phyloP scores from a whole-genome alignment of 1,140 invertebrate genomes.

The Aphaenogaster floridana region DNA sequence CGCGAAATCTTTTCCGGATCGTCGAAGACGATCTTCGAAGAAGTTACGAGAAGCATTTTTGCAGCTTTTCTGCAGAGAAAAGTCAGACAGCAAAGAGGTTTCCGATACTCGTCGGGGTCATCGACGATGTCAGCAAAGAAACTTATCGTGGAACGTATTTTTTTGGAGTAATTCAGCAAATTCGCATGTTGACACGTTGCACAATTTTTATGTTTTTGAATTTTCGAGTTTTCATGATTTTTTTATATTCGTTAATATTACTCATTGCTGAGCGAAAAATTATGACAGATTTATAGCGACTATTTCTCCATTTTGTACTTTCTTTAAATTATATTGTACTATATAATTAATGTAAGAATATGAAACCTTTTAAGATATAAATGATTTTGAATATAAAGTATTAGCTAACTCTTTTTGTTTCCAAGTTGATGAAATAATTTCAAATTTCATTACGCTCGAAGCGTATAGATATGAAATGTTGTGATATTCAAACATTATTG shows the following conservation, averaged over 20 bases:
- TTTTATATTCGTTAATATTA: neutral
- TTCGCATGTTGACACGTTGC: neutral
- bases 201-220: neutral
- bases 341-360: neutral
- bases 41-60: constrained; percentile 12
- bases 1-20: neutral
- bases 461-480: neutral
- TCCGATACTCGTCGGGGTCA: neutral
- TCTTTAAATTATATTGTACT: neutral
- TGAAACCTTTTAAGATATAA: neutral
- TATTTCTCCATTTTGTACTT: neutral
- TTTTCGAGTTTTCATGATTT: neutral
- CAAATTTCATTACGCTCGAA: neutral
- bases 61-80: constrained; percentile 7
- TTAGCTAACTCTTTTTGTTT: neutral
- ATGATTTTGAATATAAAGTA: neutral
- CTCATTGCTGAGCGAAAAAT: neutral
- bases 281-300: neutral
- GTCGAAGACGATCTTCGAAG: neutral
- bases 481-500: neutral
- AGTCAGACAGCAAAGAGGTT: constrained; percentile 23
- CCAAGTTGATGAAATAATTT: neutral
- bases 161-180: constrained; percentile 2
- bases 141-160: neutral
- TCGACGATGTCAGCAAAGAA: neutral